Conservation (phyloP, 2,888 invertebrate genomes). For the Heliconius aoede region DNA sequence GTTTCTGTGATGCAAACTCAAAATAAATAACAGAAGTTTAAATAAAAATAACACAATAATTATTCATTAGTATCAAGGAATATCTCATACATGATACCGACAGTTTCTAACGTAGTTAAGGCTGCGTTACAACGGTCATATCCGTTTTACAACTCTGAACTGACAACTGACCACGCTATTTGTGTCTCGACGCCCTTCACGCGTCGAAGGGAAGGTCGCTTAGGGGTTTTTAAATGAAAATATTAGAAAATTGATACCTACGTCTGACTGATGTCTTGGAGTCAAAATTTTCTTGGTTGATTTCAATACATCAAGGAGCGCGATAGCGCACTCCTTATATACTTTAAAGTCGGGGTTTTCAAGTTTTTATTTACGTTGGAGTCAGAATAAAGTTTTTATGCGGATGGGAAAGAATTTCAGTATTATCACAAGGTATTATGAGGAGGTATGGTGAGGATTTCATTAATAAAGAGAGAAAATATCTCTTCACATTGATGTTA, state of each 20-base stretch:
- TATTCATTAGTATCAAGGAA: slow-evolving; percentile 17
- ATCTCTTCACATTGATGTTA: too few relatives aligned
- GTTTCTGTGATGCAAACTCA: not conserved
- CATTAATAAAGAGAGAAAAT: too few relatives aligned
- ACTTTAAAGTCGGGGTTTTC: too few relatives aligned
- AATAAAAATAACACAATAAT: not conserved
- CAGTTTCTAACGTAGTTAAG: slow-evolving; percentile 23
- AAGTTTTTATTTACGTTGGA: too few relatives aligned
- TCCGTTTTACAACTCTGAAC: slow-evolving; percentile 26
- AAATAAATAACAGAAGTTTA: not conserved
- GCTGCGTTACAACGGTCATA: slow-evolving; percentile 15
- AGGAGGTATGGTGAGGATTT: too few relatives aligned
- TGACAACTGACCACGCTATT: slow-evolving; percentile 27
- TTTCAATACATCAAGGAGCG: too few relatives aligned
- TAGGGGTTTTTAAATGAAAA: not conserved
- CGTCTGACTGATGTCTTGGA: not conserved
- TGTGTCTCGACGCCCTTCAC: slow-evolving; percentile 27
- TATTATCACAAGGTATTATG: too few relatives aligned
- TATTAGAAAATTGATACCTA: not conserved
- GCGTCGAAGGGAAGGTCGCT: slow-evolving; percentile 19
- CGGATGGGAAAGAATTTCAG: too few relatives aligned
- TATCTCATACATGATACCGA: slow-evolving; percentile 10
- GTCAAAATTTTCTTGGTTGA: too few relatives aligned
- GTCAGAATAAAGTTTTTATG: too few relatives aligned
- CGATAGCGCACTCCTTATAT: too few relatives aligned